Conservation (phyloP, 2,113 vertebrate species). For the Glareola pratincola region DNA sequence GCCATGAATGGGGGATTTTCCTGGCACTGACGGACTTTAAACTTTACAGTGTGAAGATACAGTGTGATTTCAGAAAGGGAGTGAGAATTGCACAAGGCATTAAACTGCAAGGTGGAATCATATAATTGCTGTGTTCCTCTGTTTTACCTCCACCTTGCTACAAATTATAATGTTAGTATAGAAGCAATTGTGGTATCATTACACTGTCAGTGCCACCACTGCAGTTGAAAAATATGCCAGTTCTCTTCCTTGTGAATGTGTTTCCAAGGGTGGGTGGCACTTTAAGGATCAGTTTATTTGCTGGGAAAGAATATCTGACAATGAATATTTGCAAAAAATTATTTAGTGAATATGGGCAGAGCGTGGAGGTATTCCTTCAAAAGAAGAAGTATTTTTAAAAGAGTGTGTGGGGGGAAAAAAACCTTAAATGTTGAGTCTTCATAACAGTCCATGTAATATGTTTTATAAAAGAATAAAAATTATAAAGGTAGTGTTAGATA, state of each 20-base stretch:
- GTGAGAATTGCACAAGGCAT: background rate
- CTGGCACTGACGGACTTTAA: background rate
- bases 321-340: background rate
- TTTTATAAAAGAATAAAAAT: background rate
- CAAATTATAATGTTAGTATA: conserved; percentile 20
- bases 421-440: background rate
- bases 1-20: background rate
- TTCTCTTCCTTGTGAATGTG: background rate
- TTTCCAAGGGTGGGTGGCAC: background rate
- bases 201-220: background rate
- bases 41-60: background rate
- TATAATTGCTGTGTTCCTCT: background rate
- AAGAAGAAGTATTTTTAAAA: background rate
- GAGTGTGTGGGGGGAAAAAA: rapidly evolving
- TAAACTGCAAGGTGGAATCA: background rate
- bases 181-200: conserved; percentile 11
- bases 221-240: background rate
- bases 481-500: background rate
- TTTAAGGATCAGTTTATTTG: background rate
- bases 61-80: background rate
- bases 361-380: background rate
- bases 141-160: conserved; percentile 8
- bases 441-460: background rate
- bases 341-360: background rate
- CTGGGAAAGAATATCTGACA: background rate